phyloP scores from a whole-genome alignment of 2,888 invertebrate species.

The Ophraella communa region DNA sequence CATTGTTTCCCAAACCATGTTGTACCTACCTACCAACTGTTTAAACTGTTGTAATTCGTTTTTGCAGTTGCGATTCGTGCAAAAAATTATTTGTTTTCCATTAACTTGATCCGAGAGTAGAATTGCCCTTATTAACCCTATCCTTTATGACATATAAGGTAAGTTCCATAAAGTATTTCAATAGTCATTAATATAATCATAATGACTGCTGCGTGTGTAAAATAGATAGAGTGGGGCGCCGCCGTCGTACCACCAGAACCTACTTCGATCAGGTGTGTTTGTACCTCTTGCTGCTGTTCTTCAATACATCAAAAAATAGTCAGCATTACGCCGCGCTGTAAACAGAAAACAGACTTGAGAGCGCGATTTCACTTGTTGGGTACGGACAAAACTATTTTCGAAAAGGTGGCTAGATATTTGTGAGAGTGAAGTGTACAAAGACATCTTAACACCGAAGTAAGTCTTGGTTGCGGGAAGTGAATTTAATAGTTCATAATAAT shows the following conservation, averaged over 20 bases:
- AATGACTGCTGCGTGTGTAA: neutral
- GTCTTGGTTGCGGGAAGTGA: conserved; percentile 6
- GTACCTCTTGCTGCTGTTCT: neutral
- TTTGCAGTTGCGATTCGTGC: too few relatives aligned
- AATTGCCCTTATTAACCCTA: neutral
- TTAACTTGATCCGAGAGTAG: too few relatives aligned
- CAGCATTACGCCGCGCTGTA: neutral
- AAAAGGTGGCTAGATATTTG: conserved; percentile 3
- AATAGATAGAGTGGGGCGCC: conserved; percentile 6
- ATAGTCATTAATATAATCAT: neutral
- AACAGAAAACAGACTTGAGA: neutral
- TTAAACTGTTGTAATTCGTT: too few relatives aligned
- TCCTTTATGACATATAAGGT: neutral
- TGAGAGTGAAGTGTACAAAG: conserved; percentile 4
- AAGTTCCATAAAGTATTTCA: neutral
- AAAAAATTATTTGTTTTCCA: too few relatives aligned
- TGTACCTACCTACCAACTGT: too few relatives aligned
- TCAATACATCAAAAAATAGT: conserved; percentile 7
- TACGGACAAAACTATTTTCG: neutral
- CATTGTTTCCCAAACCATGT: too few relatives aligned
- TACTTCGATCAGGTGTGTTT: conserved; percentile 18
- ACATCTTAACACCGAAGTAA: conserved; percentile 8
- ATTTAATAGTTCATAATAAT: neutral
- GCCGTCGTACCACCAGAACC: too few relatives aligned
- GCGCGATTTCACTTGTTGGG: neutral